Percentiles rank a stretch among this genome's conserved stretches.
Conservation (phyloP, 2,797 vertebrate species). For the Myioborus miniatus region DNA sequence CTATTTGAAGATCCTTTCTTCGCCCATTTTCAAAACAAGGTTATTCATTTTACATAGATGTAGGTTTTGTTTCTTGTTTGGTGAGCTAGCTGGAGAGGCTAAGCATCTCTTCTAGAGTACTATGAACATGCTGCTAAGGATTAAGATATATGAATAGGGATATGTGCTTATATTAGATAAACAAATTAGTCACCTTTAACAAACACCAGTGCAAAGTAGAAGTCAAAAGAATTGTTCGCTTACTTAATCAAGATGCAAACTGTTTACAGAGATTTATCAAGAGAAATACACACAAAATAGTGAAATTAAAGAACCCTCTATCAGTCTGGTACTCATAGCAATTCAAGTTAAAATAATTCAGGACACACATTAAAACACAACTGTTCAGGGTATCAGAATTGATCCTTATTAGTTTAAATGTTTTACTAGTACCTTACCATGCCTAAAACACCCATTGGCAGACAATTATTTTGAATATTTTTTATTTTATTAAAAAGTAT, state of each 20-base stretch:
- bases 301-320: background rate
- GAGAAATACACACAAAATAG: background rate
- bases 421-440: background rate
- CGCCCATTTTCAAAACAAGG: background rate
- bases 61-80: background rate
- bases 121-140: background rate
- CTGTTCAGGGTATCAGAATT: background rate
- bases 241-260: background rate
- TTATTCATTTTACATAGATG: background rate
- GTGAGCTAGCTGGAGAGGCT: background rate
- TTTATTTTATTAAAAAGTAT: background rate
- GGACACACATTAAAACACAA: background rate
- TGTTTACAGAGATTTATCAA: background rate
- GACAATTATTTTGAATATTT: background rate
- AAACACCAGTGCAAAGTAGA: background rate
- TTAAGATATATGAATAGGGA: background rate
- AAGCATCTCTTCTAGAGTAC: background rate
- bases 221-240: background rate
- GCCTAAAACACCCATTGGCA: background rate
- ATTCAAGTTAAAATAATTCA: background rate
- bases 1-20: background rate
- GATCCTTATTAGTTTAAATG: background rate
- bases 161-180: background rate
- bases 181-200: background rate
- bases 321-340: background rate